Evolutionary conservation across 2,113 vertebrate genomes (phyloP).

Genomic region (Pachyramphus minor): DNA sequence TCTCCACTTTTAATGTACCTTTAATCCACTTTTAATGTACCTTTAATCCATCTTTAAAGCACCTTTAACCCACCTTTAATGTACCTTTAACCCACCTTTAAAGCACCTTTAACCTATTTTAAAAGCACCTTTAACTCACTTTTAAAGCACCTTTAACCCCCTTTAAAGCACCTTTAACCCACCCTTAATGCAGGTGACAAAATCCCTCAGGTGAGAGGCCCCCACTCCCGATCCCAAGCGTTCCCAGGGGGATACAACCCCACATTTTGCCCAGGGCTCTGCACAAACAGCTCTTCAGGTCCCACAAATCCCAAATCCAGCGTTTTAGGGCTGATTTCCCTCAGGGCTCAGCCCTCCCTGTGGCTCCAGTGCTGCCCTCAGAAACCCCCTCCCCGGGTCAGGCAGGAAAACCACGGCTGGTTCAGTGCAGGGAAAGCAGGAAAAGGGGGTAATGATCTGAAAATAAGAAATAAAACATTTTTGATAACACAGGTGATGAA

Average conservation of each 20-base stretch:
- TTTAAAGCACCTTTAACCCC: background rate
- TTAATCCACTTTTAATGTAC: too few species aligned
- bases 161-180: background rate
- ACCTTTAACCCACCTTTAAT: background rate
- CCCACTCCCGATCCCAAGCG: background rate
- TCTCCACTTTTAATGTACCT: background rate
- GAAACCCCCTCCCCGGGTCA: background rate
- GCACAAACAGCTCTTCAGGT: too few species aligned
- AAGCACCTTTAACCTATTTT: background rate
- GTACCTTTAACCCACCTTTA: background rate
- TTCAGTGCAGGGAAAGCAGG: background rate
- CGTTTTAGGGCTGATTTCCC: background rate
- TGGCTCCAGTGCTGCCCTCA: background rate
- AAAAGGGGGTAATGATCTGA: background rate
- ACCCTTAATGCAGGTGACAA: accelerated
- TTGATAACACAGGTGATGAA: background rate
- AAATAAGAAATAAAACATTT: slow-evolving; percentile 11
- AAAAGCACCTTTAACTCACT: background rate
- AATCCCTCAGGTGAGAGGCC: background rate
- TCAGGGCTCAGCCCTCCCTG: background rate
- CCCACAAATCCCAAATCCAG: background rate
- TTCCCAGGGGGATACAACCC: accelerated
- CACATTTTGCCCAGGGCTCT: accelerated
- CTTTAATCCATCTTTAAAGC: too few species aligned
- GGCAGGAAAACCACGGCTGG: background rate